These are phyloP conservation scores for Chionis minor DNA, from an alignment of 2,113 vertebrate species.

Conservation along the genomic window DNA sequence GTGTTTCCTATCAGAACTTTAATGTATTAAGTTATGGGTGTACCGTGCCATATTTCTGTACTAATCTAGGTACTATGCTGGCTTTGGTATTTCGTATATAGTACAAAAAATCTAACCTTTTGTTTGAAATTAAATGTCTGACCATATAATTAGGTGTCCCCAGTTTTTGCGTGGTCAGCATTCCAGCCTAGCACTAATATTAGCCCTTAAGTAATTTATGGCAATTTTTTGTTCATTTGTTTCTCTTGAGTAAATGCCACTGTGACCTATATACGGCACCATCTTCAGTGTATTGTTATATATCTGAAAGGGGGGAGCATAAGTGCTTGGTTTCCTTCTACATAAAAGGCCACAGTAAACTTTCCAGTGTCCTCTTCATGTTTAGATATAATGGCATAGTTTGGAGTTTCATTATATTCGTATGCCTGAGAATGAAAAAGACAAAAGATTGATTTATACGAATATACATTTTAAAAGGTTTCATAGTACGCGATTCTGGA, in stretches of 20 bases:
- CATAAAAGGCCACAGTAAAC: not conserved
- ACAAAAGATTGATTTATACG: not conserved
- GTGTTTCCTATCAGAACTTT: not conserved
- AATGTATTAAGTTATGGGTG: not conserved
- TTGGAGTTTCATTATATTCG: not conserved
- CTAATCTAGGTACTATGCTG: not conserved
- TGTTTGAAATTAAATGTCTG: not conserved
- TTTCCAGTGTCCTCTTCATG: not conserved
- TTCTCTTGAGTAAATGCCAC: not conserved
- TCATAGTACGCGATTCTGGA: not conserved
- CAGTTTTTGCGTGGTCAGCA: not conserved
- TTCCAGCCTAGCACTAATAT: not conserved
- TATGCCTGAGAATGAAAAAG: not conserved
- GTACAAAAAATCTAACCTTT: not conserved
- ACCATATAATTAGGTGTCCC: not conserved
- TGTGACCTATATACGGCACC: rapidly evolving
- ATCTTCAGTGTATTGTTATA: not conserved
- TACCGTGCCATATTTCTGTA: not conserved
- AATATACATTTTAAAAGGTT: not conserved
- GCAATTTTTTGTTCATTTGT: not conserved
- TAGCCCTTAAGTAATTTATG: not conserved
- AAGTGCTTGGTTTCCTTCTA: not conserved
- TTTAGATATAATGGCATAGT: not conserved
- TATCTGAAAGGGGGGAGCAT: not conserved
- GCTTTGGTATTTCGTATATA: not conserved